Evolutionary conservation across 2,113 vertebrate species (phyloP), one percentile per base, ranked within the genome.

Genomic region (Ailurus styani): DNA sequence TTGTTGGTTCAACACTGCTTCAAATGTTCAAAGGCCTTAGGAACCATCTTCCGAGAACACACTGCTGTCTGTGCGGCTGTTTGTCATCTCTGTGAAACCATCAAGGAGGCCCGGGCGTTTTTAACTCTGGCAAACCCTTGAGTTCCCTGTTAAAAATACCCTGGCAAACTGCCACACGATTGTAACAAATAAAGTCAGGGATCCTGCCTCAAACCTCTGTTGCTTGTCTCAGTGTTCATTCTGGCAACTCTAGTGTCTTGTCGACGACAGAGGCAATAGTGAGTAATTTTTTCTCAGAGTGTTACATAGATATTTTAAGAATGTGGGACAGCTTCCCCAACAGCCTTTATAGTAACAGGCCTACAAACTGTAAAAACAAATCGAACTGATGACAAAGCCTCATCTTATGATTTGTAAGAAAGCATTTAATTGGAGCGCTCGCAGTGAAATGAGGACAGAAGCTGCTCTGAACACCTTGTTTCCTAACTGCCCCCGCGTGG

Each of bases 121-220:
- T 78, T 54, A 90, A 92, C 70, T 77, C 84, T 68, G 91, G 96
- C 92, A 94, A 86, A 92, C 66, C 77, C 96, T 86, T 50, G 96
- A 92, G 68, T 94, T 94, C 77, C 85, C 93, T 62, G 72, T 96
- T 87, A 90, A 97, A 95, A 95, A 88, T 84, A 92, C 47, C 95
- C 88, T 93, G 96, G 97, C 94, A 47, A 87, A 91, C 90, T 55
- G 95, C 95, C 96, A 72, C 34, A 6, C 31, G 81, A 52, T 45
- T 40, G 57, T 70, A 95, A 64, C 73, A 93, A 50, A 91, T 86
- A 78, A 94, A 90, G 62, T 8, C 50, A 93, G 29, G 1, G 8
- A 62, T 84, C 50, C 7, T 6, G 34, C 84, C 27, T 42, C 40
- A 42, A 66, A 29, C 73, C 55, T 77, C 40, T 27, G 1, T 7